Conservation (phyloP, 2,113 vertebrate genomes). For the Scolopax mira region DNA sequence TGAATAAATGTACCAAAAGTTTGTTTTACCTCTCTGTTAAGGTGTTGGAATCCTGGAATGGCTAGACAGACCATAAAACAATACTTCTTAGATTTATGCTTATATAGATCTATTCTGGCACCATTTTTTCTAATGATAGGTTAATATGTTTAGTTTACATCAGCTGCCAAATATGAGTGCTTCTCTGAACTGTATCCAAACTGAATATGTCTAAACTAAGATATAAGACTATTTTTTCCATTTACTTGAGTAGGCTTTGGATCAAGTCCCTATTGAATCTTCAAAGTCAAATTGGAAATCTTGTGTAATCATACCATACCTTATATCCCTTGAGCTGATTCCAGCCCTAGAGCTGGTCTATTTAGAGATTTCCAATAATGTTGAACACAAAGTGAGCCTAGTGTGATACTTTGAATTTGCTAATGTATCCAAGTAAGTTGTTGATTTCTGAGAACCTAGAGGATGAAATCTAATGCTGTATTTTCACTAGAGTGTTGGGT, state of each 20-base stretch:
- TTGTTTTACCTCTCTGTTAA: conserved; percentile 1
- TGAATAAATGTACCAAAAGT: background rate
- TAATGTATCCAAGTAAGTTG: background rate
- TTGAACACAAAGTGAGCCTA: background rate
- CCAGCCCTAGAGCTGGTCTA: background rate
- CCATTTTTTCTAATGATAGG: background rate
- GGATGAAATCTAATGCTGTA: background rate
- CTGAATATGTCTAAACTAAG: conserved; percentile 14
- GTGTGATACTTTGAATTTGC: background rate
- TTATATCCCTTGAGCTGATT: background rate
- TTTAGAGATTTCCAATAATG: background rate
- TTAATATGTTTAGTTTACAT: conserved; percentile 38
- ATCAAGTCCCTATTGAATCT: background rate
- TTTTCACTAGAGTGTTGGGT: background rate
- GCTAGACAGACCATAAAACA: background rate
- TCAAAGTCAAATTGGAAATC: background rate
- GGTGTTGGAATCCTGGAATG: background rate
- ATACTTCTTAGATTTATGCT: background rate
- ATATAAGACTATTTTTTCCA: background rate
- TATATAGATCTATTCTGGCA: conserved; percentile 3
- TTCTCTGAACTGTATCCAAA: conserved; percentile 39
- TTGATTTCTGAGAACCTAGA: background rate
- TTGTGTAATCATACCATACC: background rate
- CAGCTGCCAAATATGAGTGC: background rate
- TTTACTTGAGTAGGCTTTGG: conserved; percentile 1